phyloP scores from a whole-genome alignment of 2,888 invertebrate species.

The Epistrophe grossulariae region DNA sequence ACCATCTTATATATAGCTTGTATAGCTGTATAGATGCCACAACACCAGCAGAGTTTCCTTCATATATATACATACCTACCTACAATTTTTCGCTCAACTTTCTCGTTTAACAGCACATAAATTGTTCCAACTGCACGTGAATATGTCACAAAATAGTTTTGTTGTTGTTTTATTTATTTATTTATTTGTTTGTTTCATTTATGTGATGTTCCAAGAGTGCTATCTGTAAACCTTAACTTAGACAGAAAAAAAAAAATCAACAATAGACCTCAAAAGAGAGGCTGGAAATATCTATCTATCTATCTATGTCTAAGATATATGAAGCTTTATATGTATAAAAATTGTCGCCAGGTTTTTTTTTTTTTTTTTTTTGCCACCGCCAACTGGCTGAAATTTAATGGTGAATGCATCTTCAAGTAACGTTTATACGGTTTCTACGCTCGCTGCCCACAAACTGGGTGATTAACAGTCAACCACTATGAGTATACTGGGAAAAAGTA shows the following conservation, averaged over 20 bases:
- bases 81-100: constrained; percentile 66
- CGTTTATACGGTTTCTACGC: constrained; percentile 84
- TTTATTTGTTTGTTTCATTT: constrained; percentile 46
- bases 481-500: constrained; percentile 47
- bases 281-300: constrained; percentile 8
- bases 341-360: too few relatives aligned
- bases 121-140: constrained; percentile 74
- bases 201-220: constrained; percentile 37
- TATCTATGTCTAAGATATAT: background rate
- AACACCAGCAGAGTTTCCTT: constrained; percentile 17
- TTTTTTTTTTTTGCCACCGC: constrained; percentile 21
- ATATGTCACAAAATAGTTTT: constrained; percentile 70
- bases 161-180: constrained; percentile 35
- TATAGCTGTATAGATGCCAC: background rate
- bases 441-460: constrained; percentile 82
- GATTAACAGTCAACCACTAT: constrained; percentile 65
- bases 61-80: constrained; percentile 2
- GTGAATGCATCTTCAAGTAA: constrained; percentile 78
- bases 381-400: constrained; percentile 67
- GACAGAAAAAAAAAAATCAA: background rate
- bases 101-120: constrained; percentile 74
- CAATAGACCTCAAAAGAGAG: constrained; percentile 33
- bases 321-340: too few relatives aligned
- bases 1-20: background rate
- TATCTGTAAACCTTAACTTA: constrained; percentile 21